Evolutionary conservation across 2,113 vertebrate genomes (phyloP), one percentile per base, ranked within the genome.

Genomic region (Indicator indicator): DNA sequence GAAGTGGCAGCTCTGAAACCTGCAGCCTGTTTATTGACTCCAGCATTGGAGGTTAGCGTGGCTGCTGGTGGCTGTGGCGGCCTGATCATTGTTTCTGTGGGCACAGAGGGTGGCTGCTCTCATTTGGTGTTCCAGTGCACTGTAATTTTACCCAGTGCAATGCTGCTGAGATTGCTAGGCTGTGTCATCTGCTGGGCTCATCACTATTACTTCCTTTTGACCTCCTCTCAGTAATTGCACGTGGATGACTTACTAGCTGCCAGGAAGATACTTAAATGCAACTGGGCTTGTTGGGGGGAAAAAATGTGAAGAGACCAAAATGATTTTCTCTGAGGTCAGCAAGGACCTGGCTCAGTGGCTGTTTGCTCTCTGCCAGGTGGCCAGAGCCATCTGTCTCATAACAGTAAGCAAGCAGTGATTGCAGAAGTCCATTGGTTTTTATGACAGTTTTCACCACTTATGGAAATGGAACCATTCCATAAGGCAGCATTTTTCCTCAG

Each of bases 201-300:
- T 95, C 73, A 3, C 88, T 91, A n/a, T 81, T 91, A 74, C 82
- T 96, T 96, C 94, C 93, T 96, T 93, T 86, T 94, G 91, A 93
- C 95, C 88, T 94, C 72, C 73, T 88, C 93, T 89, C 18, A 58
- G 65, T 93, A 94, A 93, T 91, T 95, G 81, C 62, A 6, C 62
- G 13, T 20, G 72, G 76, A 78, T 95, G 91, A 88, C 79, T 95
- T 93, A 89, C 28, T 71, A n/a, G 79, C 89, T 81, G 72, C 88
- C 5, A 1, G 71, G 86, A 89, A 94, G 42, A 60, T 91, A 58
- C 75, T 70, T 89, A 83, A 83, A 78, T 86, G 65, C 83, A 72
- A 33, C 72, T 11, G 28, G 76, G 54, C 52, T 94, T 24, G 13
- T 94, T 88, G 42, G 15, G 48, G 20, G 48, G 48, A 20, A 68